These are phyloP conservation scores for Trachelipus rathkii DNA, from an alignment of 1,140 invertebrate species.

Conservation along the genomic window DNA sequence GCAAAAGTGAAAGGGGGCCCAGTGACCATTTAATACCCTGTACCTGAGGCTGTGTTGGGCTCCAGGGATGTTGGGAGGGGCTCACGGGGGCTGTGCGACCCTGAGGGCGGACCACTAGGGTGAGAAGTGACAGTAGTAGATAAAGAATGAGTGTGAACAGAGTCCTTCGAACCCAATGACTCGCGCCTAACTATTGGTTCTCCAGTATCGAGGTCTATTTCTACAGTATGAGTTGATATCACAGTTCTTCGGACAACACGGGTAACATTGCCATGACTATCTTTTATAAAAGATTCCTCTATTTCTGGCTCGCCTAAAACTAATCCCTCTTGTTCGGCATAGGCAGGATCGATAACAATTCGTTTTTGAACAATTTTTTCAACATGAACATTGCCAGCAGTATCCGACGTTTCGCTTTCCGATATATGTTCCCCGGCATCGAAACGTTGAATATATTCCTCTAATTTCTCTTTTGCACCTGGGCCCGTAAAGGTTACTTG, in stretches of 20 bases:
- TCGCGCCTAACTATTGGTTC: constrained; percentile 31
- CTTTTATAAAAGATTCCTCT: constrained; percentile 33
- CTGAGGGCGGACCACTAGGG: constrained; percentile 39
- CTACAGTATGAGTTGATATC: constrained; percentile 40
- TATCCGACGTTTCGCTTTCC: constrained; percentile 54
- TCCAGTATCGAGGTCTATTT: constrained; percentile 44
- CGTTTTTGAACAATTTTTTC: constrained; percentile 54
- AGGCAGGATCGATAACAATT: constrained; percentile 50
- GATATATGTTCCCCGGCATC: constrained; percentile 54
- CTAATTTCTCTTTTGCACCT: constrained; percentile 54
- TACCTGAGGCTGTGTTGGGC: constrained; percentile 45
- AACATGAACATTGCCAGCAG: constrained; percentile 55
- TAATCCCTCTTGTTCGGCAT: constrained; percentile 44
- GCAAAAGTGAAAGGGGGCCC: constrained; percentile 36
- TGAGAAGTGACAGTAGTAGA: constrained; percentile 21
- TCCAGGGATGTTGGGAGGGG: constrained; percentile 42
- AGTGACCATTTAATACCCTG: constrained; percentile 38
- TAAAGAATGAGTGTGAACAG: constrained; percentile 10
- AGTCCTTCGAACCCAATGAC: neutral
- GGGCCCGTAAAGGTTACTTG: constrained; percentile 57
- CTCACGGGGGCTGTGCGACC: constrained; percentile 40
- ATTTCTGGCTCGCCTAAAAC: constrained; percentile 33
- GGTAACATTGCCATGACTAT: constrained; percentile 44
- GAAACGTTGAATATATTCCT: constrained; percentile 55
- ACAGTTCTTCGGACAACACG: constrained; percentile 43